Percentiles rank a stretch among this genome's conserved stretches.
Evolutionary conservation across 2,888 invertebrate species (phyloP).

Genomic region (Crepidodera aurea): DNA sequence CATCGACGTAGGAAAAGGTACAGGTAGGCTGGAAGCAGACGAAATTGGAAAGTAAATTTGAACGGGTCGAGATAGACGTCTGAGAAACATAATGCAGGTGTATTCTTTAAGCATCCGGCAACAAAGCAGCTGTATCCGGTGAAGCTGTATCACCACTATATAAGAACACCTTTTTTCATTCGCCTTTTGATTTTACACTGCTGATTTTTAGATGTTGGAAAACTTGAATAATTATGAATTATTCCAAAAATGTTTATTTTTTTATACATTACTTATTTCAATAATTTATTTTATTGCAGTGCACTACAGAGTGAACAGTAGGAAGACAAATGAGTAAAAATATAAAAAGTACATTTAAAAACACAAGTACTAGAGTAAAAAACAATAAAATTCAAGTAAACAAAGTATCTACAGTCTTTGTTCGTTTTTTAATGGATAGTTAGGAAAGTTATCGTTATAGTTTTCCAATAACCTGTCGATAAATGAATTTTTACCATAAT

Average conservation of each 20-base stretch:
- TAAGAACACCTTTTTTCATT: slow-evolving; percentile 54
- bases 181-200: slow-evolving; percentile 38
- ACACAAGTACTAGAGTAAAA: too few species aligned
- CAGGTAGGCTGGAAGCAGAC: slow-evolving; percentile 45
- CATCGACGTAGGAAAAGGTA: slow-evolving; percentile 36
- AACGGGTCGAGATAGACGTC: slow-evolving; percentile 52
- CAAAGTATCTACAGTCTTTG: too few species aligned
- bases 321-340: too few species aligned
- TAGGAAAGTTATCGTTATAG: too few species aligned
- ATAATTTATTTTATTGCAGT: too few species aligned
- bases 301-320: too few species aligned
- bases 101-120: slow-evolving; percentile 58
- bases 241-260: neutral
- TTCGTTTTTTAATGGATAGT: too few species aligned
- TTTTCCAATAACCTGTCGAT: too few species aligned
- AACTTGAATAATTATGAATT: slow-evolving; percentile 23
- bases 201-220: slow-evolving; percentile 40
- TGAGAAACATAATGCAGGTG: slow-evolving; percentile 58
- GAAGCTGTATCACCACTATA: slow-evolving; percentile 50
- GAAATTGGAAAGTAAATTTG: slow-evolving; percentile 52
- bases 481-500: too few species aligned
- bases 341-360: too few species aligned
- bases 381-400: too few species aligned
- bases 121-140: slow-evolving; percentile 62
- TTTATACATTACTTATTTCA: too few species aligned